Base-by-base conservation (phyloP, 2,888 invertebrate species). In the Drosophila longiperda region DNA sequence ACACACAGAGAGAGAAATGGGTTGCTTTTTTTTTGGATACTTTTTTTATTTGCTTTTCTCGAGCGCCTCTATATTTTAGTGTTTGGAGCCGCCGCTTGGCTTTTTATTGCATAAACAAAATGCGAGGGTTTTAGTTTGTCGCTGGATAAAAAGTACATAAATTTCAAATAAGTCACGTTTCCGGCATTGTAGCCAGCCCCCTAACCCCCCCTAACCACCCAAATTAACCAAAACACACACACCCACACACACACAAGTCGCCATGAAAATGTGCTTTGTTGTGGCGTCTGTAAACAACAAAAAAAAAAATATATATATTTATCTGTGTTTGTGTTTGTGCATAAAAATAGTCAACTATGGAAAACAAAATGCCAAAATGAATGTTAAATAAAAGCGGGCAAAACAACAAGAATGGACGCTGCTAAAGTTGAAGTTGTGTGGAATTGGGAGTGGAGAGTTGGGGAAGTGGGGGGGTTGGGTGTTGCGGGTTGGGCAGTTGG, bases 111-210 rank as follows among this genome's bases (percentile, higher is more conserved):
- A 75, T 72, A 75, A 78, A 67, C 78, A 66, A 79, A 71, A 69
- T 66, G 61, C 54, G 61, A 58, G 64, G 80, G 50, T 66, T 79
- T 67, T 71, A 70, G 65, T 71, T 66, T 69, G 74, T 75, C 67
- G 71, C 49, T 75, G 60, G 75, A 74, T 82, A 85, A 87, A 87
- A 85, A 87, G 87, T 87, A 87, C 81, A 87, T 89, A 87, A 85
- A 87, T 87, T 82, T 85, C 68, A 72, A 89, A 89, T 83, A 87
- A 87, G 89, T 87, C 87, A 87, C 89, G 87, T 87, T 87, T 89
- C 83, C 85, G 87, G 80, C 72, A 64, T 74, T 78, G 63, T 55
- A 50, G 34, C 75, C 23, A 23, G 9, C 7, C 15, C 29, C 29
- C 6, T 29, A 52, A 36, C 40, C 57, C 52, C 45, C 17, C 23